Evolutionary conservation across 2,888 invertebrate species (phyloP).

Genomic region (Acleris emargana): DNA sequence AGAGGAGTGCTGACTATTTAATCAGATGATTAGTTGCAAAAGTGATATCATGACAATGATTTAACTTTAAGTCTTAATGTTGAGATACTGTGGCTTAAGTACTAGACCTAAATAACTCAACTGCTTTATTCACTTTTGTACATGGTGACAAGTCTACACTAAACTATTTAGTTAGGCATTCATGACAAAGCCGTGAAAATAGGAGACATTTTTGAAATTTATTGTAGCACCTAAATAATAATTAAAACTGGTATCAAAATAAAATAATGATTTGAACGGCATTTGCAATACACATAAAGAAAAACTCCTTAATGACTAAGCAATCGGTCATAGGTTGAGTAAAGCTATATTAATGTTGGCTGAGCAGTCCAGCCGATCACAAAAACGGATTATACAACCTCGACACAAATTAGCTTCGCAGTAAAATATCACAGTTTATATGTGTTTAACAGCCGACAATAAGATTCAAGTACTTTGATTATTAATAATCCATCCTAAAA

Average conservation of each 20-base stretch:
- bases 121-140: no score
- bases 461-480: constrained; percentile 8
- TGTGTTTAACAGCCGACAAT: constrained; percentile 27
- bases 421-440: constrained; percentile 62
- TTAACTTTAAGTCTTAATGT: not conserved
- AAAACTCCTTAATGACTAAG: constrained; percentile 25
- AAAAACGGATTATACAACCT: constrained; percentile 69
- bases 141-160: no score
- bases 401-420: constrained; percentile 75
- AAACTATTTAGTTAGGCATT: no score
- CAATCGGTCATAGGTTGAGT: constrained; percentile 34
- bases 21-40: constrained; percentile 14
- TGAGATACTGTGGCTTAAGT: not conserved
- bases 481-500: not conserved
- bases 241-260: no score
- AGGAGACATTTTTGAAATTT: no score
- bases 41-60: constrained; percentile 25
- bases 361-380: constrained; percentile 58
- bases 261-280: no score
- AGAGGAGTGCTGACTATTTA: constrained; percentile 28
- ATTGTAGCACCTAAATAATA: no score
- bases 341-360: constrained; percentile 27
- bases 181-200: no score
- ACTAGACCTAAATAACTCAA: not conserved
- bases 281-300: constrained; percentile 14